These are phyloP conservation scores for Cotesia typhae DNA, from an alignment of 1,140 invertebrate species.

Conservation along the genomic window DNA sequence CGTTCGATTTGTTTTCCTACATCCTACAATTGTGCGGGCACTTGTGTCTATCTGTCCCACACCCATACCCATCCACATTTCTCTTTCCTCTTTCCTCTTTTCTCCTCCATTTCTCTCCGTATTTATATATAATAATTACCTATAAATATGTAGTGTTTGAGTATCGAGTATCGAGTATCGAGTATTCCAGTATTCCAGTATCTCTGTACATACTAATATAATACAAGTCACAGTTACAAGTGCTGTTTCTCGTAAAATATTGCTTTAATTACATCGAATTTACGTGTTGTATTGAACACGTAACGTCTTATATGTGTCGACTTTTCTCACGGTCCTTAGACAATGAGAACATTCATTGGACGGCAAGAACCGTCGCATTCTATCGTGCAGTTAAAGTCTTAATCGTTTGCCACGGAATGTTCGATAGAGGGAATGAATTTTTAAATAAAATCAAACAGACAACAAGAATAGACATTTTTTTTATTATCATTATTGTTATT, in stretches of 20 bases:
- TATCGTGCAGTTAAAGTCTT: conserved; percentile 51
- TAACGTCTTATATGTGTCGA: conserved; percentile 38
- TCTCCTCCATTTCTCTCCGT: no score
- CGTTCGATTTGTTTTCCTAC: conserved; percentile 11
- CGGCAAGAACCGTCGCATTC: conserved; percentile 29
- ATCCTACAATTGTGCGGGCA: conserved; percentile 1
- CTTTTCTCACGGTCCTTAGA: conserved; percentile 50
- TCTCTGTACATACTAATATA: no score
- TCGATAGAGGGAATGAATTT: conserved; percentile 29
- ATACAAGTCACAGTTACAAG: no score
- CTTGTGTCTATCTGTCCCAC: neutral
- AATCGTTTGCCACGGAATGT: conserved; percentile 56
- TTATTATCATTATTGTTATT: neutral
- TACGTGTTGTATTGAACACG: conserved; percentile 44
- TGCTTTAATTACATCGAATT: conserved; percentile 56
- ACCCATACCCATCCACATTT: neutral
- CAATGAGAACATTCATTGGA: conserved; percentile 60
- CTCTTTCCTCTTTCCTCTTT: neutral
- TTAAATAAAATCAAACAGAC: conserved; percentile 41
- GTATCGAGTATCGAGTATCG: no score
- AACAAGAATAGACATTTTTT: neutral
- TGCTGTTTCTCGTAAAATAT: no score
- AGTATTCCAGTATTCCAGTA: no score
- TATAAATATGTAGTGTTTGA: no score
- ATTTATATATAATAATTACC: no score